Evolutionary conservation across 2,113 vertebrate species (phyloP).

Genomic region (Alouatta palliata): DNA sequence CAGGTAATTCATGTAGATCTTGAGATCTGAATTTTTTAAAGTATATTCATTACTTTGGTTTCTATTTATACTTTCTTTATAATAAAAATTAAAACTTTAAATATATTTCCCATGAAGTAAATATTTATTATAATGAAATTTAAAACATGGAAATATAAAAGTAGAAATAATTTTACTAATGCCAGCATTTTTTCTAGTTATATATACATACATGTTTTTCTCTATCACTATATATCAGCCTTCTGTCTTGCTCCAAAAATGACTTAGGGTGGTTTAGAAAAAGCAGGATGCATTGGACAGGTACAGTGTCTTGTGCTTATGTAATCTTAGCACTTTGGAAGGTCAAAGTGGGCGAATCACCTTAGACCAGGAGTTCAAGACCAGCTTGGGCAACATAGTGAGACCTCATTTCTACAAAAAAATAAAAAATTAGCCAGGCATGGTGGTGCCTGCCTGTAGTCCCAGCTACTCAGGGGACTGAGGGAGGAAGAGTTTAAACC

Average conservation of each 20-base stretch:
- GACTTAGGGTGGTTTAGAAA: slow-evolving; percentile 15
- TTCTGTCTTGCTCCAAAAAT: not conserved
- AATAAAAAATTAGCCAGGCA: too few species aligned
- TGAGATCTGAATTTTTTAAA: slow-evolving; percentile 7
- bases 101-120: slow-evolving; percentile 8
- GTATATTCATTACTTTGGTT: slow-evolving; percentile 1
- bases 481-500: too few species aligned
- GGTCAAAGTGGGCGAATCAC: too few species aligned
- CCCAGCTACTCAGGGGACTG: too few species aligned
- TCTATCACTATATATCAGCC: not conserved
- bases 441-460: too few species aligned
- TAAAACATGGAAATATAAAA: slow-evolving; percentile 26
- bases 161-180: not conserved
- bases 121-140: not conserved
- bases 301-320: too few species aligned
- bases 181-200: not conserved
- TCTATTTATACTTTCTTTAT: slow-evolving; percentile 25
- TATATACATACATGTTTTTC: not conserved
- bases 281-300: not conserved
- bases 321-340: too few species aligned
- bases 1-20: slow-evolving; percentile 28
- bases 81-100: slow-evolving; percentile 41
- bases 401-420: too few species aligned
- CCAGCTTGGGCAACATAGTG: too few species aligned
- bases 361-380: too few species aligned